Conservation (phyloP, 1,140 invertebrate species). For the Drosophila mauritiana region DNA sequence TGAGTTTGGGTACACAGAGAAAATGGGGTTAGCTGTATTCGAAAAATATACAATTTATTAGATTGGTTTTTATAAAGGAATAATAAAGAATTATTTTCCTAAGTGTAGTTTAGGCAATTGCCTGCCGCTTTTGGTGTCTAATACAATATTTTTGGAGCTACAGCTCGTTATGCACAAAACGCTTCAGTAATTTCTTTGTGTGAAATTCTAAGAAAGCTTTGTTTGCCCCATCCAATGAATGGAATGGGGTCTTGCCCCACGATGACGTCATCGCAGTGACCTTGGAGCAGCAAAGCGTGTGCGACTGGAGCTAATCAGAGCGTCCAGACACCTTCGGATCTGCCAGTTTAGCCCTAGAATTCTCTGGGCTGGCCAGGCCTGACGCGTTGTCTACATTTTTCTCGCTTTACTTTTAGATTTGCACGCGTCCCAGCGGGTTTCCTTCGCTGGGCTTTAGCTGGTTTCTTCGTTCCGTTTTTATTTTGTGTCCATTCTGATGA, state of each 20-base stretch:
- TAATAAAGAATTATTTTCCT: background rate
- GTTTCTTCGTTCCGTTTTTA: background rate
- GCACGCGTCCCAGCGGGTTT: constrained; percentile 68
- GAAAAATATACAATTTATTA: no score
- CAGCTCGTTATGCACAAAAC: background rate
- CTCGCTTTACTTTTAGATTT: constrained; percentile 81
- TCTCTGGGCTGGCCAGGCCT: constrained; percentile 28
- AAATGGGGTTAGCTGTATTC: background rate
- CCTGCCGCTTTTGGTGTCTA: background rate
- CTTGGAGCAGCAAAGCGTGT: constrained; percentile 48
- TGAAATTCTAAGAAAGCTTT: constrained; percentile 17
- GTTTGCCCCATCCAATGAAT: constrained; percentile 12
- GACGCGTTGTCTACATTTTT: constrained; percentile 65
- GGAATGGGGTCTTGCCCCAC: background rate
- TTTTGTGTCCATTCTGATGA: constrained; percentile 65
- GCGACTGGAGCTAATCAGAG: constrained; percentile 50
- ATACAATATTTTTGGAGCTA: background rate
- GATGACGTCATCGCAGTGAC: constrained; percentile 58
- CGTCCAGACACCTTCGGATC: constrained; percentile 28
- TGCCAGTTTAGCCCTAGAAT: constrained; percentile 2
- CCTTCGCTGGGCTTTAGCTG: constrained; percentile 9
- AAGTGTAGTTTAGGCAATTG: background rate
- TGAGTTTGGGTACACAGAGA: constrained; percentile 18
- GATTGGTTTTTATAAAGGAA: background rate
- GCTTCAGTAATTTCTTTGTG: background rate